These are phyloP conservation scores for Oncorhynchus tshawytscha DNA, from an alignment of 2,113 vertebrate species.

Conservation along the genomic window DNA sequence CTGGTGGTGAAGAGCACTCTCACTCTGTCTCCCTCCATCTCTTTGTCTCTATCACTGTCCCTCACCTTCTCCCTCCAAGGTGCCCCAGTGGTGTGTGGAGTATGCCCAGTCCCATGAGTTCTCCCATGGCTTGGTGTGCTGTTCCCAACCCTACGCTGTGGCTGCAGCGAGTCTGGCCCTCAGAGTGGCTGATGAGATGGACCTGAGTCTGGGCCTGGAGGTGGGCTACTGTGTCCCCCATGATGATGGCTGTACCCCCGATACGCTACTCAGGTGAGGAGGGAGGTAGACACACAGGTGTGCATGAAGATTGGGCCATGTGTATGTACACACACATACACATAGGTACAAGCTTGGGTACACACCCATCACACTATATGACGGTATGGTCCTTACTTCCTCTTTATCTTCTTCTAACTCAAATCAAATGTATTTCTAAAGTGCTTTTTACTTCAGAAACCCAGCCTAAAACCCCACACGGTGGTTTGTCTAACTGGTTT, in stretches of 20 bases:
- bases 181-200: conserved; percentile 94
- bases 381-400: not conserved
- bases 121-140: conserved; percentile 82
- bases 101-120: conserved; percentile 85
- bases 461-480: too few relatives aligned
- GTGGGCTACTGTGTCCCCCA: conserved; percentile 90
- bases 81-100: conserved; percentile 95
- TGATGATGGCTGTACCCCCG: conserved; percentile 86
- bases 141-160: conserved; percentile 83
- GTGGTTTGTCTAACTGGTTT: too few relatives aligned
- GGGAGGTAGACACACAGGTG: too few relatives aligned
- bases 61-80: conserved; percentile 67
- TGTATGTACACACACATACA: not conserved
- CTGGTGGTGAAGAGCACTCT: too few relatives aligned
- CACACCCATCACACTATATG: not conserved
- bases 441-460: too few relatives aligned
- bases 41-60: too few relatives aligned
- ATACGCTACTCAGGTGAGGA: conserved; percentile 88
- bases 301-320: not conserved
- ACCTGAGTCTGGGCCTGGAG: conserved; percentile 92
- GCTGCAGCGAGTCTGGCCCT: conserved; percentile 87
- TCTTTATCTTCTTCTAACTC: too few relatives aligned
- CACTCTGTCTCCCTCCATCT: not conserved
- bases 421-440: too few relatives aligned
- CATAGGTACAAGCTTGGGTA: not conserved